These are phyloP conservation scores for Chymomyza procnemis DNA, from an alignment of 2,888 invertebrate genomes.

Conservation along the genomic window DNA sequence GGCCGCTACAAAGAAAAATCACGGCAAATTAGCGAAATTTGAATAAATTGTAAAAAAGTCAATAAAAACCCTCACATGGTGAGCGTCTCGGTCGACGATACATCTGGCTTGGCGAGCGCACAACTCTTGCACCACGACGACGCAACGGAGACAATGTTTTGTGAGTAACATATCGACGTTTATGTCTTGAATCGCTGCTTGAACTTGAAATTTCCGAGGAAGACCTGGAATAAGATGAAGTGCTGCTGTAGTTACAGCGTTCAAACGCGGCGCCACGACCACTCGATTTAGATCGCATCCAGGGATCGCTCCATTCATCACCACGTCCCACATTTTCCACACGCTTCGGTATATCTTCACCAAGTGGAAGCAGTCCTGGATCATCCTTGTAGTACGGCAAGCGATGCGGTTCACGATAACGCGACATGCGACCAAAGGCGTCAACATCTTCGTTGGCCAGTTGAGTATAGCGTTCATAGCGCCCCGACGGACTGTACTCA, in stretches of 20 bases:
- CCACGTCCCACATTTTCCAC: constrained; percentile 81
- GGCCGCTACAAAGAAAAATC: constrained; percentile 44
- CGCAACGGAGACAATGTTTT: constrained; percentile 65
- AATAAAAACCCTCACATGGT: constrained; percentile 66
- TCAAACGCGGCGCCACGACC: constrained; percentile 77
- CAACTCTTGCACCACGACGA: constrained; percentile 59
- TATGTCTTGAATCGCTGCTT: constrained; percentile 70
- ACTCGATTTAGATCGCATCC: constrained; percentile 89
- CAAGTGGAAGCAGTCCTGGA: constrained; percentile 82
- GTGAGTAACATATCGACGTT: constrained; percentile 74
- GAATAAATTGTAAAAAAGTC: not conserved
- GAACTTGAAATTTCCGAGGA: constrained; percentile 79
- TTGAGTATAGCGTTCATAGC: constrained; percentile 69
- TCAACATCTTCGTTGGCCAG: constrained; percentile 77
- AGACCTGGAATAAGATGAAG: constrained; percentile 78
- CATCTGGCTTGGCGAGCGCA: constrained; percentile 73
- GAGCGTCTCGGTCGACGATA: constrained; percentile 69
- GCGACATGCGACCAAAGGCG: constrained; percentile 78
- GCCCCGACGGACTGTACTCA: constrained; percentile 76
- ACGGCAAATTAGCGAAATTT: not conserved
- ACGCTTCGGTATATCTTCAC: constrained; percentile 88
- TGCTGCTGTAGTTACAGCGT: constrained; percentile 78
- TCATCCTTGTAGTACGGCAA: constrained; percentile 81
- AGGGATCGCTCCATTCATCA: constrained; percentile 97
- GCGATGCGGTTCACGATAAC: constrained; percentile 80